Evolutionary conservation across 2,888 invertebrate genomes (phyloP).

Genomic region (Nomada fucata): DNA sequence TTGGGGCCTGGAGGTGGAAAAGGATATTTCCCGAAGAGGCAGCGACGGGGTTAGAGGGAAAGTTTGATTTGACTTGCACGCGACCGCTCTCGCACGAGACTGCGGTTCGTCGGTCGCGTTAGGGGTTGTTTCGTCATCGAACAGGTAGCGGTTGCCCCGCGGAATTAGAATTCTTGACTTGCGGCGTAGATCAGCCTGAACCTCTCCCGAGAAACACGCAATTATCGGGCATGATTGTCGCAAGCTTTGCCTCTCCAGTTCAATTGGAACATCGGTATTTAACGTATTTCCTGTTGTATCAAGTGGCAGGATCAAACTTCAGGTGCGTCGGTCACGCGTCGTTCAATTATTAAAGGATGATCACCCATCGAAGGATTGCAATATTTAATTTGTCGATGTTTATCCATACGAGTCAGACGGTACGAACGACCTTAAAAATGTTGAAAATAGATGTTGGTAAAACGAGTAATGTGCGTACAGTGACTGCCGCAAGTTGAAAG

Average conservation of each 20-base stretch:
- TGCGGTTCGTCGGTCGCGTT: conserved; percentile 13
- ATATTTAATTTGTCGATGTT: too few relatives aligned
- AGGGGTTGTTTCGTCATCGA: conserved; percentile 33
- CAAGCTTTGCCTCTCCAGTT: background rate
- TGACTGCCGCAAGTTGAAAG: too few relatives aligned
- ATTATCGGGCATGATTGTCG: background rate
- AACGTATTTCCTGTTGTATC: too few relatives aligned
- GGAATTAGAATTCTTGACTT: conserved; percentile 47
- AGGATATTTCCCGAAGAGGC: conserved; percentile 61
- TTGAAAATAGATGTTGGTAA: too few relatives aligned
- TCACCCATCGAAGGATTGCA: too few relatives aligned
- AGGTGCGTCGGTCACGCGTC: too few relatives aligned
- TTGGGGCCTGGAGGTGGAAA: conserved; percentile 43
- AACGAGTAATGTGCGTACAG: too few relatives aligned
- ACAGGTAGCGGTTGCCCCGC: conserved; percentile 13
- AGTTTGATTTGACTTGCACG: conserved; percentile 68
- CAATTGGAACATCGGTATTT: background rate
- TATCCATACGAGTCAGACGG: too few relatives aligned
- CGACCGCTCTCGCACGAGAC: conserved; percentile 57
- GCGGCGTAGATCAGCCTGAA: background rate
- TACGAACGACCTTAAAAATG: too few relatives aligned
- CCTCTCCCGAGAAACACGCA: conserved; percentile 4
- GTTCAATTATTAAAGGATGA: too few relatives aligned
- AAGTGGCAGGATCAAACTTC: too few relatives aligned
- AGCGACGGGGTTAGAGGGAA: conserved; percentile 39